Evolutionary conservation across 2,888 invertebrate species (phyloP).

Genomic region (Drosophila picticornis): DNA sequence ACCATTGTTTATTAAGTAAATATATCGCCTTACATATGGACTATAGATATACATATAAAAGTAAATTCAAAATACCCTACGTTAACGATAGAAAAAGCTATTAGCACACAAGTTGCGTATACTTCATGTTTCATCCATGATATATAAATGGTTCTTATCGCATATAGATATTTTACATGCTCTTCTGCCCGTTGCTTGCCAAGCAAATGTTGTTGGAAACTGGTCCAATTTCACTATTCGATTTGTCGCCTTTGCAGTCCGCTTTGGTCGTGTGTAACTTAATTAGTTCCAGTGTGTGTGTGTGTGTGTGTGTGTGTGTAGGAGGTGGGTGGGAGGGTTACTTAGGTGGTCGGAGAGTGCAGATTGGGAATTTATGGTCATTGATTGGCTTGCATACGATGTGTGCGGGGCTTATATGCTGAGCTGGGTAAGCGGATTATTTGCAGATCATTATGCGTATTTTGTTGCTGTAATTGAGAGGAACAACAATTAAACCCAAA

Average conservation of each 20-base stretch:
- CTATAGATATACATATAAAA: not conserved
- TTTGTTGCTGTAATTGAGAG: constrained; percentile 43
- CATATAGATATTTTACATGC: constrained; percentile 1
- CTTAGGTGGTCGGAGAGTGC: not conserved
- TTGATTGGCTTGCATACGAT: constrained; percentile 39
- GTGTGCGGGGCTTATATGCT: constrained; percentile 12
- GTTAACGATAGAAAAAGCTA: not conserved
- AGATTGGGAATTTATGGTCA: constrained; percentile 40
- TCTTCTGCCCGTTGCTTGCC: not conserved
- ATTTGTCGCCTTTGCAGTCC: constrained; percentile 44
- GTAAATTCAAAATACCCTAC: not conserved
- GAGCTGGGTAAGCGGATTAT: constrained; percentile 52
- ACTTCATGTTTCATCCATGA: constrained; percentile 28
- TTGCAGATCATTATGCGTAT: constrained; percentile 56
- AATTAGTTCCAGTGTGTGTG: constrained; percentile 74
- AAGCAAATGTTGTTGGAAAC: constrained; percentile 27
- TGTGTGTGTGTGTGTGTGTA: not conserved
- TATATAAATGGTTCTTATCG: constrained; percentile 3
- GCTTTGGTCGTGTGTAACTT: constrained; percentile 58
- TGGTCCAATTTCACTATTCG: constrained; percentile 50
- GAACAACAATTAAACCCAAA: constrained; percentile 9
- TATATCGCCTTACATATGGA: not conserved
- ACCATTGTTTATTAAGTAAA: not conserved
- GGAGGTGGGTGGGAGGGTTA: not conserved
- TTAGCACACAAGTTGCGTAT: constrained; percentile 40